A percentile compares a stretch with the other conserved stretches of the same genome.
Conservation (phyloP, 64 coral and sea anemone genomes). For the Anthopleura sola region DNA sequence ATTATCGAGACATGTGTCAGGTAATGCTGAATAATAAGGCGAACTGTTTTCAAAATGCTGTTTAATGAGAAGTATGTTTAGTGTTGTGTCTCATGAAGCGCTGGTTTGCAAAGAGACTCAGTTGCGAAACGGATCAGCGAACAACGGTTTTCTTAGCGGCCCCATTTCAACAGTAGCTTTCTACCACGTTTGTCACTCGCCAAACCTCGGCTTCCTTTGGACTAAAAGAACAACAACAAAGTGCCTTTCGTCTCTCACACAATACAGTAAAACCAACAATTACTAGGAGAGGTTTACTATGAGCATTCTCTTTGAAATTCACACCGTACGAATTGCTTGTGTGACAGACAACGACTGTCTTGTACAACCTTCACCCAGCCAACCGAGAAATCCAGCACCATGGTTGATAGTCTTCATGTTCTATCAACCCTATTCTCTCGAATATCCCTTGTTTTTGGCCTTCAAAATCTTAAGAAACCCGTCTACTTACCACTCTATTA, state of each 20-base stretch:
- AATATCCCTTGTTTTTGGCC: not conserved
- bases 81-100: not conserved
- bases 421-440: not conserved
- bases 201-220: not conserved
- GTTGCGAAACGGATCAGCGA: not conserved
- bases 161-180: not conserved
- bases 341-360: not conserved
- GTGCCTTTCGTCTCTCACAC: not conserved
- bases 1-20: not conserved
- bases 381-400: constrained; percentile 1
- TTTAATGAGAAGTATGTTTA: not conserved
- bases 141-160: not conserved
- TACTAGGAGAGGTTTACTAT: not conserved
- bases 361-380: not conserved
- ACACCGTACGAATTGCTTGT: not conserved
- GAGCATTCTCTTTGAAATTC: not conserved
- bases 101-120: not conserved
- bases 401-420: not conserved
- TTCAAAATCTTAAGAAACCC: not conserved
- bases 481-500: constrained; percentile 16
- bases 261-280: not conserved
- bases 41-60: not conserved
- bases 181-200: not conserved
- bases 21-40: not conserved
- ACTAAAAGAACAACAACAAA: not conserved